phyloP scores from a whole-genome alignment of 1,140 invertebrate species.

The Argopecten irradians region DNA sequence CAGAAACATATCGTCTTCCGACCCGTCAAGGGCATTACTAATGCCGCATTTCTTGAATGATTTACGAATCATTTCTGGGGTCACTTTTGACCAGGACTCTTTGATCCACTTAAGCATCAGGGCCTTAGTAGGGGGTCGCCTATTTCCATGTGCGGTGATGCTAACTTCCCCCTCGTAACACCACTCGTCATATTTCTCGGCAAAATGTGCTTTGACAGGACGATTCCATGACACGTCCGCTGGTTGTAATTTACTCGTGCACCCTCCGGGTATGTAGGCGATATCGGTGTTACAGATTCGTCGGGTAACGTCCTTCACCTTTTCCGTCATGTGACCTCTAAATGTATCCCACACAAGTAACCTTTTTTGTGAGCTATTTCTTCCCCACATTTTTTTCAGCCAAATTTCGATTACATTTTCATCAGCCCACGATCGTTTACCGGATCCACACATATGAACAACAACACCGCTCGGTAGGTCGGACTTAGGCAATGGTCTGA shows the following conservation, averaged over 20 bases:
- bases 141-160: background rate
- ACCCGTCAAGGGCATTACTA: background rate
- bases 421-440: conserved; percentile 31
- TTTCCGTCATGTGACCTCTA: background rate
- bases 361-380: background rate
- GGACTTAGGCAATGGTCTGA: conserved; percentile 27
- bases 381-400: background rate
- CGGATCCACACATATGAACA: conserved; percentile 5
- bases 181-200: conserved; percentile 25
- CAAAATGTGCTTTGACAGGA: conserved; percentile 20
- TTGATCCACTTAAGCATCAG: background rate
- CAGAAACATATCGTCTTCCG: background rate
- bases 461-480: background rate
- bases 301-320: conserved; percentile 23
- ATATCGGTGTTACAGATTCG: background rate
- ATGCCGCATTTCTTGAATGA: conserved; percentile 31
- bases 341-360: no score
- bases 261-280: conserved; percentile 41
- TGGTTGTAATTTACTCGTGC: conserved; percentile 29
- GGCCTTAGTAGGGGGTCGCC: background rate
- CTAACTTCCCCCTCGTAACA: background rate
- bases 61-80: background rate
- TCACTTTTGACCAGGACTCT: background rate
- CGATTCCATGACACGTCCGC: conserved; percentile 29
- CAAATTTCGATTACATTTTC: background rate